Percentiles rank a stretch among this genome's conserved stretches.
Evolutionary conservation across 2,797 vertebrate species (phyloP).

Genomic region (Odontamblyopus rebecca): DNA sequence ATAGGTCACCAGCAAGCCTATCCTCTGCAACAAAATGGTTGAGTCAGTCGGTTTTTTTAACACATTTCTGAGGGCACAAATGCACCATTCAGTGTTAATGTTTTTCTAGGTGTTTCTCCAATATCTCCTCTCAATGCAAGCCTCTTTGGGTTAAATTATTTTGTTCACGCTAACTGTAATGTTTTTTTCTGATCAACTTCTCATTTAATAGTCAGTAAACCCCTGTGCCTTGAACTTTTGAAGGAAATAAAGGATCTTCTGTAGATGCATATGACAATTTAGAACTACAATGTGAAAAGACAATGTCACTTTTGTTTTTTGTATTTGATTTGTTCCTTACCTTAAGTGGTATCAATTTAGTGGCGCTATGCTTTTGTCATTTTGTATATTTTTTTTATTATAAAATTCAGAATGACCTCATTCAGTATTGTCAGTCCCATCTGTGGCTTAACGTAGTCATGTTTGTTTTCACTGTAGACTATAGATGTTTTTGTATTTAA

Average conservation of each 20-base stretch:
- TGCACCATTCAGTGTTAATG: conserved; percentile 36
- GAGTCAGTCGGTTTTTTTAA: conserved; percentile 7
- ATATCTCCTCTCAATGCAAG: conserved; percentile 26
- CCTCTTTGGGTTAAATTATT: conserved; percentile 44
- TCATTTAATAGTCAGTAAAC: conserved; percentile 67
- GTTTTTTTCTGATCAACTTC: conserved; percentile 60
- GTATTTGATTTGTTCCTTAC: conserved; percentile 3
- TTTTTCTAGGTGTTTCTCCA: conserved; percentile 54
- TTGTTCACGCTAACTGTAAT: conserved; percentile 54
- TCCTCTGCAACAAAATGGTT: conserved; percentile 41
- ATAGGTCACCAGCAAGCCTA: conserved; percentile 59
- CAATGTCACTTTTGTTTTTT: conserved; percentile 21
- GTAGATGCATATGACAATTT: conserved; percentile 18
- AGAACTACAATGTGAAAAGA: conserved; percentile 11
- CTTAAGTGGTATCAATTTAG: conserved; percentile 55
- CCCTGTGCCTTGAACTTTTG: conserved; percentile 75
- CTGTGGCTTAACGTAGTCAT: conserved; percentile 28
- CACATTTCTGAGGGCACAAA: conserved; percentile 2
- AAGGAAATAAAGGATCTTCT: conserved; percentile 31
- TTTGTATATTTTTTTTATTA: conserved; percentile 54
- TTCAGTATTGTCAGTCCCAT: conserved; percentile 38
- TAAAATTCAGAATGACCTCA: conserved; percentile 48
- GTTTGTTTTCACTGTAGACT: conserved; percentile 42
- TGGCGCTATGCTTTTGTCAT: conserved; percentile 39
- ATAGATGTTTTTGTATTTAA: conserved; percentile 42